Evolutionary conservation across 2,797 vertebrate species (phyloP).

Genomic region (Babyrousa celebensis): DNA sequence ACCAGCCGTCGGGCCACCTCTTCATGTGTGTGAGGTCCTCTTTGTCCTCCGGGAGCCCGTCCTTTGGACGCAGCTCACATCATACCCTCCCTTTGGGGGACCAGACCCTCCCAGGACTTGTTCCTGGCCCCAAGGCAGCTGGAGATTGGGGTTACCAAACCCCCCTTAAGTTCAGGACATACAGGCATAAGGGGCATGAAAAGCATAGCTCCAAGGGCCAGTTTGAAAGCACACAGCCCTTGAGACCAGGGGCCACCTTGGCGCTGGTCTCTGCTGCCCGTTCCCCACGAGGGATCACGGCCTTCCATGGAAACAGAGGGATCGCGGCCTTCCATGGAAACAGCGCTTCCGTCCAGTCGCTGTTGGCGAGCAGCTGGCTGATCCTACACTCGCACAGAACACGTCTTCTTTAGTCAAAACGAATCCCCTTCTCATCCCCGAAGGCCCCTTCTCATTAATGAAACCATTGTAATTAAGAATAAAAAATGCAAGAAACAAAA

Average conservation of each 20-base stretch:
- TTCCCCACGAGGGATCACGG: fast-evolving
- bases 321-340: fast-evolving
- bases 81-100: fast-evolving
- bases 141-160: not conserved
- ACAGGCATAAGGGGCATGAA: fast-evolving
- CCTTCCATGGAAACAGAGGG: fast-evolving
- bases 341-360: fast-evolving
- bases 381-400: fast-evolving
- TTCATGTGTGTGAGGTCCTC: fast-evolving
- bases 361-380: not conserved
- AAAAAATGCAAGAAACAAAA: slow-evolving; percentile 68
- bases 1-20: too few species aligned
- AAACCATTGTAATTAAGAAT: slow-evolving; percentile 12
- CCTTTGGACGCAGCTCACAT: fast-evolving
- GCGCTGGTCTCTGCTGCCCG: fast-evolving
- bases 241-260: fast-evolving
- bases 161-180: fast-evolving
- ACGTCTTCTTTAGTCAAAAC: not conserved
- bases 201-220: not conserved
- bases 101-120: not conserved
- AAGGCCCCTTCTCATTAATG: slow-evolving; percentile 5
- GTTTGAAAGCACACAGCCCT: fast-evolving
- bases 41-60: not conserved
- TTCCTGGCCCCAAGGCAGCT: too few species aligned
- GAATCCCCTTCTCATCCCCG: not conserved